Base-by-base conservation (phyloP, 2,113 vertebrate species). In the Uropsilus gracilis region DNA sequence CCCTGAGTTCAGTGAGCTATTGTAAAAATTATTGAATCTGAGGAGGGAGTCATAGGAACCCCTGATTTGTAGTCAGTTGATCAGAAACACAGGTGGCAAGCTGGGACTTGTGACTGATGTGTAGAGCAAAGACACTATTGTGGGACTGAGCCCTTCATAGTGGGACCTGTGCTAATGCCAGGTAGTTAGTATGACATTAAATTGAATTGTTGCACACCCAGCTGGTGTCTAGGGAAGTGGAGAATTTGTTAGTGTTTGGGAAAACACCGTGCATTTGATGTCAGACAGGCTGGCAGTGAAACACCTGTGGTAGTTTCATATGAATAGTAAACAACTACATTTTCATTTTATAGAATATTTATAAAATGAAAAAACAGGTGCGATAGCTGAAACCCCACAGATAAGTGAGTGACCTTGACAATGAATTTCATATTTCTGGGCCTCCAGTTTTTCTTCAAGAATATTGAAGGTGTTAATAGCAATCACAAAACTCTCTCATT, bases 311-410 rank as follows among this genome's bases (percentile, higher is more conserved):
- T 61, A 44, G 5, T 66, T 94, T 90, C 18, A 18, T 61, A 66
- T 42, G 80, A 68, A 26, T 44, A 64, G 10, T 28, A 37, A 5
- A 26, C 24, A 17, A 8, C 39, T 37, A 69, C 28, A 64, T 90
- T 93, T 86, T 92, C 17, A 28, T 85, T 73, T 53, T 32, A 63
- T 53, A 30, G 34, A 26, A 39, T 91, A 57, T 86, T 85, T 82
- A 68, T 53, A 26, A 75, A 69, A 73, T 39, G 44, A 88, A 78
- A 73, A n/a, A 75, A 46, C 28, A 72, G 68, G 44, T 68, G 0
- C 44, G 16, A 3, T 37, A 30, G 37, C 32, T 12, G 4, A 8
- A 57, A 14, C 20, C n/a, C 75, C 17, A 12, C 11, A 18, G 50
- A 5, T 34, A 63, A 30, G 16, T 9, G 6, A 59, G 32, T 59